Percentiles rank a stretch among this genome's conserved stretches.
Evolutionary conservation across 1,140 invertebrate genomes (phyloP).

Genomic region (Magallana ariakensis): DNA sequence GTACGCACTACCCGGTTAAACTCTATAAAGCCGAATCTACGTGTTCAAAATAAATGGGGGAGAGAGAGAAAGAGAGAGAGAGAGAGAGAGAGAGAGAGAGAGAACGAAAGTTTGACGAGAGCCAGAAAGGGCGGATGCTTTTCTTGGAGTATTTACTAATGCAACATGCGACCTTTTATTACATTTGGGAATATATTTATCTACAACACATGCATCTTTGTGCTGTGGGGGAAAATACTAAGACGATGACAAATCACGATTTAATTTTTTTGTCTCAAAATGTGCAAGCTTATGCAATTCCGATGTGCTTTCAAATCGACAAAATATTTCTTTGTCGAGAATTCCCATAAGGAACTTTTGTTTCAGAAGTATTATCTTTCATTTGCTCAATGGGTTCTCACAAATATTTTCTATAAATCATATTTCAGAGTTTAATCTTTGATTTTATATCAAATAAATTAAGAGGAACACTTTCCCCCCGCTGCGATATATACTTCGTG

Average conservation of each 20-base stretch:
- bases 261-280: neutral
- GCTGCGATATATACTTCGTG: too few species aligned
- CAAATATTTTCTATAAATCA: neutral
- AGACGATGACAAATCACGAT: slow-evolving; percentile 18
- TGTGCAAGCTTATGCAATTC: neutral
- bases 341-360: neutral
- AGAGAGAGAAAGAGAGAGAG: neutral
- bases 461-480: neutral
- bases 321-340: neutral
- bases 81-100: neutral
- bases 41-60: too few species aligned
- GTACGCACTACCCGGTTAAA: neutral
- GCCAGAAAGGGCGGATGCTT: neutral
- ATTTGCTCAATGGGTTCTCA: neutral
- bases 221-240: slow-evolving; percentile 12
- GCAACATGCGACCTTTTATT: neutral
- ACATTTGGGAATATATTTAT: neutral
- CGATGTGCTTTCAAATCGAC: neutral
- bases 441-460: neutral
- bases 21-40: too few species aligned
- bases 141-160: slow-evolving; percentile 5
- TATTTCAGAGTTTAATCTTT: neutral
- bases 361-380: neutral
- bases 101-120: neutral
- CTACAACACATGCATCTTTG: neutral